Evolutionary conservation across 2,888 invertebrate genomes (phyloP), one percentile per base, ranked within the genome.

Genomic region (Eupithecia centaureata): DNA sequence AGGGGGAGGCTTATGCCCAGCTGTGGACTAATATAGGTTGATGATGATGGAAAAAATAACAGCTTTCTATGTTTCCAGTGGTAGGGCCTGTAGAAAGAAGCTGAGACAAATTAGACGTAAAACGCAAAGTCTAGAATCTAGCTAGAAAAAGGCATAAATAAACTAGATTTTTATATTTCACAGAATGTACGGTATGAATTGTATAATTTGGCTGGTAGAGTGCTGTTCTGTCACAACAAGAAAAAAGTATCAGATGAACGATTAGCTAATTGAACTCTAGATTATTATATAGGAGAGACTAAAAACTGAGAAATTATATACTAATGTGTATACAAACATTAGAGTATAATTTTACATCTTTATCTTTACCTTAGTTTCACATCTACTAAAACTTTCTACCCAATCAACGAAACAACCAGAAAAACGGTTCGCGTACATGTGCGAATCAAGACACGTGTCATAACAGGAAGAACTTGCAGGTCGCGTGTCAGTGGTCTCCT

Each of bases 401-500:
- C 28, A 12, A 5, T 22, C 10, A 47, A 47, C 8, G 0, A 18
- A 42, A 18, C 42, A 18, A 42, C 3, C 7, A 42, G 10, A 47
- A 47, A 47, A 47, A 47, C 47, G 10, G 12, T 47, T 47, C 18
- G 18, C 42, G 22, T 10, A 47, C 8, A 47, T 18, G 22, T 47
- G 47, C 47, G 18, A 47, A 47, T 47, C 38, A n/a, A n/a, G n/a
- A 2, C 91, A 90, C 88, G 87, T 91, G 92, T 86, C 89, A 84
- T 71, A 87, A 88, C 90, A 88, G 90, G 90, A 91, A 89, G 87
- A 80, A n/a, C n/a, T 25, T 18, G 8, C 83, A 67, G 65, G 87
- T 84, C 90, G 86, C 91, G 91, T 91, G 90, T 89, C 90, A 87
- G 86, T 90, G 87, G 87, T 79, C 80, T 56, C 38, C 13, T 52